Evolutionary conservation across 2,797 vertebrate genomes (phyloP).

Genomic region (Neoniphon sammara): DNA sequence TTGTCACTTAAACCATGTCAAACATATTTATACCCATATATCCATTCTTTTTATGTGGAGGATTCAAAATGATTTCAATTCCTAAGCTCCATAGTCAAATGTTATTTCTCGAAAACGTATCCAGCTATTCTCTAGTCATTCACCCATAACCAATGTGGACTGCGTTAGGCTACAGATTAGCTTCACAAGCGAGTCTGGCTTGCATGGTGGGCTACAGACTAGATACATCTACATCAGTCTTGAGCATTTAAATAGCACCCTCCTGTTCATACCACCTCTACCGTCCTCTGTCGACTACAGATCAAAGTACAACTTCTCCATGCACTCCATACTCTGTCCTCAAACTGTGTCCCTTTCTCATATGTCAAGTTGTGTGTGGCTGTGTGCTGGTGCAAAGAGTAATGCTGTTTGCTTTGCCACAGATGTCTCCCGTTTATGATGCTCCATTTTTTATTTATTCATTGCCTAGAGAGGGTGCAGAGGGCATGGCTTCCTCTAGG

Average conservation of each 20-base stretch:
- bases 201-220: not conserved
- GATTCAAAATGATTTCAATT: not conserved
- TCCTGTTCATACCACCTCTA: constrained; percentile 14
- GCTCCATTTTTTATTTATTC: constrained; percentile 75
- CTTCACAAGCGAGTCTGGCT: constrained; percentile 8
- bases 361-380: constrained; percentile 34
- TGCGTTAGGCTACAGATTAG: constrained; percentile 17
- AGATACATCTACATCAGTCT: not conserved
- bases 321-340: not conserved
- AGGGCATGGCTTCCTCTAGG: constrained; percentile 2
- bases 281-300: constrained; percentile 36
- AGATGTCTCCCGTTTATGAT: constrained; percentile 58
- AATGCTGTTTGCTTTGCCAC: constrained; percentile 70
- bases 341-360: constrained; percentile 27
- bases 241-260: not conserved
- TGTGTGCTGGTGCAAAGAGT: constrained; percentile 40
- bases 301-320: constrained; percentile 17
- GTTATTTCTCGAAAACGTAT: not conserved
- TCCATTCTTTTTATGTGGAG: not conserved
- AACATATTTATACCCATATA: too few relatives aligned
- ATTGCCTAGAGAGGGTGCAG: constrained; percentile 34
- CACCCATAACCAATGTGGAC: constrained; percentile 11
- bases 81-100: not conserved
- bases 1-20: too few relatives aligned
- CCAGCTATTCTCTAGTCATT: too few relatives aligned